Base-by-base conservation (phyloP, 1,140 invertebrate species). In the Eumaeus atala region DNA sequence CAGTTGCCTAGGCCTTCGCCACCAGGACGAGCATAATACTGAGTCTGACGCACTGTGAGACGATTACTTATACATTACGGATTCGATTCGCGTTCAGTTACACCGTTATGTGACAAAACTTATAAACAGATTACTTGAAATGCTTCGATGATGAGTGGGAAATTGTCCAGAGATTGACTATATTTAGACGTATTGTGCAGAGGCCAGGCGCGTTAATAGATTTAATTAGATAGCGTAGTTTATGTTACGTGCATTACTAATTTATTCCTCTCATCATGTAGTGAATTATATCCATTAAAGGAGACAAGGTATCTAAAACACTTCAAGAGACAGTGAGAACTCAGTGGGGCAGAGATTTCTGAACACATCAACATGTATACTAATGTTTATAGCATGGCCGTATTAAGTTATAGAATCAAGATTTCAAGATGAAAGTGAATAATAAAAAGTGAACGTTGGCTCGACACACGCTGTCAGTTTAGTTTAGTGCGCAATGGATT, bases 21-120 rank as follows among this genome's bases (percentile, higher is more conserved):
- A 72, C 70, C 70, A 66, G 54, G 57, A 57, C 63, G 56, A 56
- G 49, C 80, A 84, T 84, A 78, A 74, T 74, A 82, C 61, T 68
- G 67, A 67, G 56, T 62, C 62, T 59, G 48, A 58, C 63, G 58
- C 71, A 67, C 77, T 77, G 67, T 34, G 72, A 76, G 64, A 51
- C 56, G 64, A 72, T 70, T 72, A 67, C 44, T 61, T 57, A 61
- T 60, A 66, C 68, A 78, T 84, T 78, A 77, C 62, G 54, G 67
- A 84, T 84, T 83, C 81, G 81, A 73, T 67, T 72, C 76, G 67
- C 80, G 72, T 68, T 59, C 59, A 62, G 70, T 60, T 63, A 64
- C 67, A 75, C 70, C 64, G 70, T 64, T 69, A 72, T 72, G 74
- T 74, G 75, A 75, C 75, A 77, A 72, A 65, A 69, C 69, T 74